A percentile compares a stretch with the other conserved stretches of the same genome.
Conservation (phyloP, 2,113 vertebrate genomes). For the Actinemys pallida region DNA sequence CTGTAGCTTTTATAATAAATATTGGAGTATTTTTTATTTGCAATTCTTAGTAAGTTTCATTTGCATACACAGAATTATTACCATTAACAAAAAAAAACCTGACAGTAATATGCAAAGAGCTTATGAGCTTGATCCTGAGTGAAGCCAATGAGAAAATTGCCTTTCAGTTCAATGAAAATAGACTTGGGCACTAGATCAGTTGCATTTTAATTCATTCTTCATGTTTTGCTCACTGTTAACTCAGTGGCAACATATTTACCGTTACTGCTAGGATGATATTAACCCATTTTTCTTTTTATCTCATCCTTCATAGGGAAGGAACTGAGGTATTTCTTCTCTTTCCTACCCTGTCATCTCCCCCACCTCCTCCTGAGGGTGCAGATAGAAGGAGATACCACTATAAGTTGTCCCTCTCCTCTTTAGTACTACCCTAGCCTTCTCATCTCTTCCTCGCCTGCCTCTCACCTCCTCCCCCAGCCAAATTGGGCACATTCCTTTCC, state of each 20-base stretch:
- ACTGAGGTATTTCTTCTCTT: background rate
- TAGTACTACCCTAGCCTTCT: background rate
- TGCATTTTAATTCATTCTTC: background rate
- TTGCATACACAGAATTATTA: background rate
- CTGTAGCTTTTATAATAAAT: background rate
- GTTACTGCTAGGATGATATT: rapidly evolving
- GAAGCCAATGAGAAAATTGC: background rate
- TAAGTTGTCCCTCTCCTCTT: background rate
- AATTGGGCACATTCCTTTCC: background rate
- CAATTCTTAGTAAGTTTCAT: background rate
- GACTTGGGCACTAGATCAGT: background rate
- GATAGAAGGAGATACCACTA: background rate
- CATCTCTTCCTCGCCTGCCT: background rate
- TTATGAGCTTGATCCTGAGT: background rate
- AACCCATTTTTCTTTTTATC: rapidly evolving
- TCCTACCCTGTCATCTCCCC: background rate
- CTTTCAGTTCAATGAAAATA: background rate
- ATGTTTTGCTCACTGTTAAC: background rate
- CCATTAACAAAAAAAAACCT: background rate
- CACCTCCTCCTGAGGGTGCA: background rate
- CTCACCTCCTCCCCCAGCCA: too few relatives aligned
- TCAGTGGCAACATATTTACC: background rate
- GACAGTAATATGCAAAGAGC: background rate
- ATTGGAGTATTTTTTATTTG: background rate
- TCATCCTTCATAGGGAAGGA: background rate